Evolutionary conservation across 2,113 vertebrate genomes (phyloP).

Genomic region (Lonchura striata): DNA sequence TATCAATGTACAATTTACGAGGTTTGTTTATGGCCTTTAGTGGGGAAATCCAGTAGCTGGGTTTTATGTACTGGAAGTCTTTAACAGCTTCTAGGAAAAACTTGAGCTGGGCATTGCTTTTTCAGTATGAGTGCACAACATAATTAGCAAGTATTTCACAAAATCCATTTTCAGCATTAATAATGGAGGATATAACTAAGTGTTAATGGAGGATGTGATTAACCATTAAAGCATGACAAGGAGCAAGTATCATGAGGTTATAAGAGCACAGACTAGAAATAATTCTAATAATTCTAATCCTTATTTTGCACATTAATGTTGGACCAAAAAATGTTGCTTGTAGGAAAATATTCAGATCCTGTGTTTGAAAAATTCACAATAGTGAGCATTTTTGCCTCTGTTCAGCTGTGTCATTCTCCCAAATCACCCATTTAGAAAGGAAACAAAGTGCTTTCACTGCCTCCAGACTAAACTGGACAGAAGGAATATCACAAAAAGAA

Average conservation of each 20-base stretch:
- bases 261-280: neutral
- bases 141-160: neutral
- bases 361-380: neutral
- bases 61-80: neutral
- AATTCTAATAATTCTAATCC: neutral
- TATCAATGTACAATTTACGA: rapidly evolving
- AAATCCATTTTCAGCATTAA: slow-evolving; percentile 14
- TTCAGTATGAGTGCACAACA: neutral
- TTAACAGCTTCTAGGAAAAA: neutral
- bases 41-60: neutral
- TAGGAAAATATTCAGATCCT: neutral
- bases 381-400: neutral
- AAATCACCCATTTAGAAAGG: neutral
- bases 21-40: neutral
- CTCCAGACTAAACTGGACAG: neutral
- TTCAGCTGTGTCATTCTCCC: neutral
- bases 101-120: neutral
- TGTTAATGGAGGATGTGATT: neutral
- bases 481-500: slow-evolving; percentile 3
- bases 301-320: neutral
- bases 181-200: neutral
- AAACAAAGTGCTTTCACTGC: neutral
- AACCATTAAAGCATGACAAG: neutral
- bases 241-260: neutral
- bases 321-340: neutral